These are phyloP conservation scores for Cyphomyrus plagiostoma DNA, from an alignment of 2,113 vertebrate genomes.

Conservation along the genomic window DNA sequence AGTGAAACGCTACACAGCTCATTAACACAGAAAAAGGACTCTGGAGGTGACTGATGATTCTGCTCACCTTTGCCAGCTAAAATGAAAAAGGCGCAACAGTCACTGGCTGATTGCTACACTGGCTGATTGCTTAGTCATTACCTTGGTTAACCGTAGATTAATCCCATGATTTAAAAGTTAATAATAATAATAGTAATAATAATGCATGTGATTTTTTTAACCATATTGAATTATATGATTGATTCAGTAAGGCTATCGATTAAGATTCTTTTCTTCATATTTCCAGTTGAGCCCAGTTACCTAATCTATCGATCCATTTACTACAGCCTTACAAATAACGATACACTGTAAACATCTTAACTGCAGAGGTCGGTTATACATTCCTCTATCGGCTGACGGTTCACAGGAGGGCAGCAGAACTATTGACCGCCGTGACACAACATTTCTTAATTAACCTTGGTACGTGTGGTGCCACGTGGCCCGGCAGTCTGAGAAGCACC, in stretches of 20 bases:
- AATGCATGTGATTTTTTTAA: background rate
- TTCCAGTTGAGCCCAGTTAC: background rate
- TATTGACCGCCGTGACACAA: constrained; percentile 36
- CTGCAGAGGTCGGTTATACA: background rate
- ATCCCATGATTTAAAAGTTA: background rate
- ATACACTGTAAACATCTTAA: background rate
- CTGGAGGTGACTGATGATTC: background rate
- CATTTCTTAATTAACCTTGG: constrained; percentile 40
- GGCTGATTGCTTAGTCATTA: background rate
- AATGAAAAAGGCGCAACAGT: background rate
- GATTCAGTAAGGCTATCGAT: background rate
- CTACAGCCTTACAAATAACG: background rate
- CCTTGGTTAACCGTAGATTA: background rate
- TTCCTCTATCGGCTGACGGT: constrained; percentile 10
- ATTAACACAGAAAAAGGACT: background rate
- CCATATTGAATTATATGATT: background rate
- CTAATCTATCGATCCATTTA: background rate
- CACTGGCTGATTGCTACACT: background rate
- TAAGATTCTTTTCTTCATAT: background rate
- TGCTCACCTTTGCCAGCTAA: background rate
- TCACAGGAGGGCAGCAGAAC: constrained; percentile 22
- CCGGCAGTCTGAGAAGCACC: constrained; percentile 3
- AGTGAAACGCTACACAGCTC: background rate
- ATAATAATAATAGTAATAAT: background rate
- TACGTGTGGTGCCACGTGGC: constrained; percentile 13